Conservation (phyloP, 2,888 invertebrate species). For the Latrodectus elegans region DNA sequence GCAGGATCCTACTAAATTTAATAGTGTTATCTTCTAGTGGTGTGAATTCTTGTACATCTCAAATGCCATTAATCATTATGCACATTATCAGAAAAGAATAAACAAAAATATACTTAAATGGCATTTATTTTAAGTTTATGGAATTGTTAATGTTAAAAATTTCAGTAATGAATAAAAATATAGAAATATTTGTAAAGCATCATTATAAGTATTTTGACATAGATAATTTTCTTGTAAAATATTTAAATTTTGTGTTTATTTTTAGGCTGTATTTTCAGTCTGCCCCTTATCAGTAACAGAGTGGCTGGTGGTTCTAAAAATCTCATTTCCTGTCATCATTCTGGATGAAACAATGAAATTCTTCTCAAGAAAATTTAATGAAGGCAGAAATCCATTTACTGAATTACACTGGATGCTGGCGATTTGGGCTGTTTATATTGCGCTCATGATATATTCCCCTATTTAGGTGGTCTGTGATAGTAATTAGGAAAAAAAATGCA, state of each 20-base stretch:
- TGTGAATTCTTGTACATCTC: too few relatives aligned
- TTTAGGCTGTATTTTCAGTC: conserved; percentile 98
- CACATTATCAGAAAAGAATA: too few relatives aligned
- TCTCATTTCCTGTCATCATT: conserved; percentile 98
- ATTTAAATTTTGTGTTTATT: neutral
- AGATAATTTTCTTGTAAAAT: too few relatives aligned
- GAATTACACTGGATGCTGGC: conserved; percentile 87
- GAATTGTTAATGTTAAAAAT: too few relatives aligned
- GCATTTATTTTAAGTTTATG: too few relatives aligned
- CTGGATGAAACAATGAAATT: conserved; percentile 99
- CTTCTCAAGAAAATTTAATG: conserved; percentile 98
- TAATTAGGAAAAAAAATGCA: neutral
- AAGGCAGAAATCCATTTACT: conserved; percentile 83
- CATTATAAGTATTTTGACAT: too few relatives aligned
- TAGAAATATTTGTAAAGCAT: too few relatives aligned
- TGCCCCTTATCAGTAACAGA: conserved; percentile 94
- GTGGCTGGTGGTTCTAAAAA: conserved; percentile 99
- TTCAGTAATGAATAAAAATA: too few relatives aligned
- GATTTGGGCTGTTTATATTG: conserved; percentile 97
- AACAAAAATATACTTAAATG: too few relatives aligned
- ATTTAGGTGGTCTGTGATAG: conserved; percentile 70
- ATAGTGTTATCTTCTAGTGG: too few relatives aligned
- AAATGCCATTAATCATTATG: too few relatives aligned
- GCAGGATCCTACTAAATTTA: too few relatives aligned
- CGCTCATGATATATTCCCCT: conserved; percentile 80